phyloP scores from a whole-genome alignment of 2,888 invertebrate genomes.

The Tupiocoris notatus region DNA sequence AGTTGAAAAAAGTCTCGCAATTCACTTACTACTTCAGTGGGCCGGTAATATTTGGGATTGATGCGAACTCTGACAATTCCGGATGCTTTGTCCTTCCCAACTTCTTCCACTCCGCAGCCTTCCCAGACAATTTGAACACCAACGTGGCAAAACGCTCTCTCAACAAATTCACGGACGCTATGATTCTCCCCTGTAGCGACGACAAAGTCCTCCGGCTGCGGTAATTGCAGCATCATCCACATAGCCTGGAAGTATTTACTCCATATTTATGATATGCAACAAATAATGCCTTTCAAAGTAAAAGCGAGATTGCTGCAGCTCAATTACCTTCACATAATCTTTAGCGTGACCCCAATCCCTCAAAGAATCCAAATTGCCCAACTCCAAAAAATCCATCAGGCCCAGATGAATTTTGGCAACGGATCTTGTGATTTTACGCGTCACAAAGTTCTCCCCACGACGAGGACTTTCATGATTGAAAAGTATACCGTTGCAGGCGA shows the following conservation, averaged over 20 bases:
- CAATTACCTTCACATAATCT: constrained; percentile 85
- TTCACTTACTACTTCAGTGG: constrained; percentile 88
- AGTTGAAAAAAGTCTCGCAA: too few species aligned
- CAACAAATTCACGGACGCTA: constrained; percentile 95
- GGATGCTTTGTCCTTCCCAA: constrained; percentile 67
- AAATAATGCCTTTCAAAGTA: too few species aligned
- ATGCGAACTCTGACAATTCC: constrained; percentile 78
- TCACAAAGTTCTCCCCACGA: constrained; percentile 97
- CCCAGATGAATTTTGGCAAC: constrained; percentile 95
- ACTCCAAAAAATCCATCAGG: constrained; percentile 76
- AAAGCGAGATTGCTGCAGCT: too few species aligned
- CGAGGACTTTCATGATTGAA: constrained; percentile 97
- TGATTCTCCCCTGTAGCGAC: constrained; percentile 94
- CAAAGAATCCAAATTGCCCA: constrained; percentile 93
- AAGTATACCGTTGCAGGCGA: constrained; percentile 91
- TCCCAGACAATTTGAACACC: constrained; percentile 82
- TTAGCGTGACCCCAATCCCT: constrained; percentile 98
- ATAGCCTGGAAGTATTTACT: constrained; percentile 85
- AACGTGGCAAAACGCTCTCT: constrained; percentile 81
- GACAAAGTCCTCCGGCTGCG: constrained; percentile 90
- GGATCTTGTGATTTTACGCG: constrained; percentile 93
- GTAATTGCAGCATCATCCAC: constrained; percentile 98
- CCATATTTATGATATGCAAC: too few species aligned
- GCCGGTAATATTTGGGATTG: constrained; percentile 92
- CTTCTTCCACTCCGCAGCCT: constrained; percentile 80